Percentiles rank a stretch among this genome's conserved stretches.
phyloP scores from a whole-genome alignment of 2,888 invertebrate species.

The Lydus trimaculatus region DNA sequence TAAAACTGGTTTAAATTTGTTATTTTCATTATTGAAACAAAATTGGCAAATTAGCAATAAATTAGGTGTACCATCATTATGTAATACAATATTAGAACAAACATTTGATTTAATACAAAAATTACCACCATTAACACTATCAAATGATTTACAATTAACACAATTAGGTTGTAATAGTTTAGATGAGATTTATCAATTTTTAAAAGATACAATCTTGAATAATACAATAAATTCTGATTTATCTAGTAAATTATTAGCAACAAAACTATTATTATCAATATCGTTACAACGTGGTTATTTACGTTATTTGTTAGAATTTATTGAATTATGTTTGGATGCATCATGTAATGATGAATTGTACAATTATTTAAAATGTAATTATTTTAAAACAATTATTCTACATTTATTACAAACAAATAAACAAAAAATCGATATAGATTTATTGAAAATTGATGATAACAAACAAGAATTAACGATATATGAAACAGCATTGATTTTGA shows the following conservation, averaged over 20 bases:
- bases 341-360: conserved; percentile 39
- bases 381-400: conserved; percentile 49
- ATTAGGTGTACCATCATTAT: conserved; percentile 61
- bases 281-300: conserved; percentile 69
- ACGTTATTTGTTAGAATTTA: conserved; percentile 68
- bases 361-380: conserved; percentile 45
- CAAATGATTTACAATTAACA: conserved; percentile 67
- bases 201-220: conserved; percentile 62
- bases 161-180: conserved; percentile 63
- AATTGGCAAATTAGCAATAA: conserved; percentile 64
- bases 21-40: conserved; percentile 67
- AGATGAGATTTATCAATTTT: conserved; percentile 64
- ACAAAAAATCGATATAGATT: conserved; percentile 35
- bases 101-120: conserved; percentile 65
- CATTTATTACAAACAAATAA: conserved; percentile 51
- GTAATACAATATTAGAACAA: conserved; percentile 67
- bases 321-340: conserved; percentile 66
- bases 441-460: conserved; percentile 27
- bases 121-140: conserved; percentile 67
- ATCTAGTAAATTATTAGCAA: conserved; percentile 58
- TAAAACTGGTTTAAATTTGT: conserved; percentile 66
- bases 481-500: conserved; percentile 64
- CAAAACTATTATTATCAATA: conserved; percentile 65
- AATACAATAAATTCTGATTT: conserved; percentile 63
- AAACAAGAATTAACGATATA: conserved; percentile 53